Evolutionary conservation across 2,888 invertebrate species (phyloP), one percentile per base, ranked within the genome.

Genomic region (Phytoseiulus persimilis): DNA sequence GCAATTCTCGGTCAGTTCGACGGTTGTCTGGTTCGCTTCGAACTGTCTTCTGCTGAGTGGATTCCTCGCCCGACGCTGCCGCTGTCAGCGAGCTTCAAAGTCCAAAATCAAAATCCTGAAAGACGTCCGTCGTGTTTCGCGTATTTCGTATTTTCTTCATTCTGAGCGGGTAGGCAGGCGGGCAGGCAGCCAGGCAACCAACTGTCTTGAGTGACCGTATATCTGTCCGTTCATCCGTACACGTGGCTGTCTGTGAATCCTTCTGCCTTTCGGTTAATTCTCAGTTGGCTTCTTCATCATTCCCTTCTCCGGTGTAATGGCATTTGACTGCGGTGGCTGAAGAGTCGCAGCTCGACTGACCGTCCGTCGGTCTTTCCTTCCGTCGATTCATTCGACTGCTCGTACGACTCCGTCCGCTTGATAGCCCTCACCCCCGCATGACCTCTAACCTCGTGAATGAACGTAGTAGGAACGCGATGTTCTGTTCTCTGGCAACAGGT

Each of bases 41-140:
- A 65, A 65, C 65, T 65, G 65, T 65, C 65, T 65, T 14, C 65
- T 65, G 14, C 65, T 65, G 65, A 65, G 65, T 65, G 18, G 65
- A 65, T 65, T 65, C 65, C 65, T 65, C 65, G 65, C 18, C 65
- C 18, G 65, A 23, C 65, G 65, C 65, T 65, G 65, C 65, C 65
- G 65, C 65, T 65, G 65, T 65, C 65, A 65, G 65, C 65, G 65
- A 65, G 65, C 65, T 65, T 65, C 65, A 65, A 65, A 65, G 65
- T 65, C 65, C 65, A 18, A 65, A 65, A 65, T 65, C 65, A 65
- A 65, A 65, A 65, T 65, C 65, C 65, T 65, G 65, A 65, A 65
- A 65, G 65, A 65, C 65, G 65, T 65, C 65, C 65, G 65, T 65
- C 65, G 65, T 65, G 65, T 65, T 65, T 65, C 65, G 65, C 18